Percentiles rank a stretch among this genome's conserved stretches.
phyloP scores from a whole-genome alignment of 2,113 vertebrate genomes.

The Syngnathus floridae region DNA sequence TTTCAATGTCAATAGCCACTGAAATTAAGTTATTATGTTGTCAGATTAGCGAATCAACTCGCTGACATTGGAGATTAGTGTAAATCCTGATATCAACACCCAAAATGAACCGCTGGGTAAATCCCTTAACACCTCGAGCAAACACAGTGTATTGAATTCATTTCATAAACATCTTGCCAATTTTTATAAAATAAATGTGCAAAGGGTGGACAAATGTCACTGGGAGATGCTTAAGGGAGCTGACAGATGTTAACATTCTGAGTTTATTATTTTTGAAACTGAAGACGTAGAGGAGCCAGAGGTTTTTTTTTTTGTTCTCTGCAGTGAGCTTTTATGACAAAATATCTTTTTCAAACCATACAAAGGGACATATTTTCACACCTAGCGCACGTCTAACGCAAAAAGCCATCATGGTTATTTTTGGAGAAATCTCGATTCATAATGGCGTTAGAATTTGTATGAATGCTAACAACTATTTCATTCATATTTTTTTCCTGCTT shows the following conservation, averaged over 20 bases:
- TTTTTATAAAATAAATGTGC: constrained; percentile 19
- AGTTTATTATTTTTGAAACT: constrained; percentile 27
- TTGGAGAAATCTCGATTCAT: too few species aligned
- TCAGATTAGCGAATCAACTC: constrained; percentile 15
- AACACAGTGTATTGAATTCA: constrained; percentile 18
- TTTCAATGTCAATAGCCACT: constrained; percentile 8
- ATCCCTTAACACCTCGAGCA: constrained; percentile 10
- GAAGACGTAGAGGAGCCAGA: constrained; percentile 7
- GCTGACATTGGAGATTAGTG: constrained; percentile 9
- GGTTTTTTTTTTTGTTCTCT: background rate
- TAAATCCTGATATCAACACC: constrained; percentile 2
- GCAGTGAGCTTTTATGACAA: too few species aligned
- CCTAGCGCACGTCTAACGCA: too few species aligned
- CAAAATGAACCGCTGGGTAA: constrained; percentile 1
- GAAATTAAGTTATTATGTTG: constrained; percentile 19
- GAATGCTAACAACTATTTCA: too few species aligned
- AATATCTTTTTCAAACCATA: too few species aligned
- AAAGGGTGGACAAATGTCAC: background rate
- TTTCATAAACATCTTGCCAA: constrained; percentile 24
- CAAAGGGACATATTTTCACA: too few species aligned
- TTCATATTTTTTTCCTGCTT: background rate
- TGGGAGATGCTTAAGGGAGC: constrained; percentile 6
- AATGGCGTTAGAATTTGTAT: too few species aligned
- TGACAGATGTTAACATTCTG: constrained; percentile 27
- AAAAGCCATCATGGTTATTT: too few species aligned